Base-by-base conservation (phyloP, 2,113 vertebrate species). In the Oncorhynchus gorbuscha region DNA sequence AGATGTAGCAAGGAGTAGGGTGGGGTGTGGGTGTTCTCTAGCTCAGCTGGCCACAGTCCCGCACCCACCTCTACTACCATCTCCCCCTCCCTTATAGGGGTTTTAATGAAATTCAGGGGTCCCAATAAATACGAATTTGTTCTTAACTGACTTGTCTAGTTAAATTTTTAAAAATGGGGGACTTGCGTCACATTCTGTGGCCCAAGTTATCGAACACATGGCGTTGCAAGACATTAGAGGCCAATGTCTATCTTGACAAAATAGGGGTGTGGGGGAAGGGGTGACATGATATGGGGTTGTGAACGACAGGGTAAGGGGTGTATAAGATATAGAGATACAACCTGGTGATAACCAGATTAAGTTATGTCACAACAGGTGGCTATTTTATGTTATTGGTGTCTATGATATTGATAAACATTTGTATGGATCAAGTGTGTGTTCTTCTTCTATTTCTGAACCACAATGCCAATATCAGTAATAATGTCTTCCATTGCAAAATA, bases 21-120 rank as follows among this genome's bases (percentile, higher is more conserved):
- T 67, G 14, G 67, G 61, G 83, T 73, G 73, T 39, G 67, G 22
- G 69, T 67, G 14, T 65, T 28, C 32, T 20, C 77, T 74, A 79
- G 74, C 83, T 91, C 86, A 88, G 88, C 81, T 84, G 81, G 82
- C 83, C 75, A 79, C 51, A 76, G 49, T 48, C 62, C 67, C 24
- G 20, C n/a, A 79, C 65, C 75, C 35, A 68, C 32, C 76, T 67
- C 72, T 75, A 66, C 76, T 8, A 45, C 59, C 55, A 22, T 71
- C 62, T 72, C 76, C 55, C 73, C 49, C 14, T 16, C 49, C 49
- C 49, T 55, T 55, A 51, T 66, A 71, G 45, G 76, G 75, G 69
- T 81, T 70, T 30, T 89, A 88, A 91, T 90, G 78, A 85, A 78
- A 91, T 90, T 88, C 84, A 83, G 75, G 5, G 48, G 71, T 85